phyloP scores from a whole-genome alignment of 1,140 invertebrate genomes.

The Drosophila repletoides region DNA sequence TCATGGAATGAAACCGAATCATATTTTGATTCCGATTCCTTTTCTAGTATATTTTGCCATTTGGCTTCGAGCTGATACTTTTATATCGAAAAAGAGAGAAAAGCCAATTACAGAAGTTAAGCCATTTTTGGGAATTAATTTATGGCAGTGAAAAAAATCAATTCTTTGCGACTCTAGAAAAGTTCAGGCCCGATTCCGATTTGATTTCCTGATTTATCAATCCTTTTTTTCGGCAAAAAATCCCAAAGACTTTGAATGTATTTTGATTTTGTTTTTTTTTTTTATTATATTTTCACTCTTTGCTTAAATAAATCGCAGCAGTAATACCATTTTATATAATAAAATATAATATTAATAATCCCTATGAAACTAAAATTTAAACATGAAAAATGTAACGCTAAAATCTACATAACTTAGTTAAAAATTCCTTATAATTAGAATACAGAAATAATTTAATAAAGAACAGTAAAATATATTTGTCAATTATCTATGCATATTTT shows the following conservation, averaged over 20 bases:
- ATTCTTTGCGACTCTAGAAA: background rate
- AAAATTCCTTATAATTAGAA: constrained; percentile 5
- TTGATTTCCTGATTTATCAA: background rate
- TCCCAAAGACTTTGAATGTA: background rate
- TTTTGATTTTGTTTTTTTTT: constrained; percentile 36
- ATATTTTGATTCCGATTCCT: no score
- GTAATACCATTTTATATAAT: constrained; percentile 15
- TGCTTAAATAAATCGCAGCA: constrained; percentile 19
- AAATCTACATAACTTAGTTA: constrained; percentile 72
- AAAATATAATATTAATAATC: constrained; percentile 32
- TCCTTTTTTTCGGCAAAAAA: no score
- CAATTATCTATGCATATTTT: no score
- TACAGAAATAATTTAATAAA: constrained; percentile 18
- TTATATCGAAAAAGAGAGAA: no score
- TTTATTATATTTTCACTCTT: constrained; percentile 57
- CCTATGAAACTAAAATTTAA: constrained; percentile 18
- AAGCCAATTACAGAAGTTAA: no score
- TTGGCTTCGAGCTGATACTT: no score
- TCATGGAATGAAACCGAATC: no score
- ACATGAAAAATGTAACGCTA: constrained; percentile 50
- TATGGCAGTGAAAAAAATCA: background rate
- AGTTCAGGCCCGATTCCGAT: background rate
- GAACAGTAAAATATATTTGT: no score
- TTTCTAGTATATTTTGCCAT: no score
- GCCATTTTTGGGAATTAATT: no score